Evolutionary conservation across 2,113 vertebrate species (phyloP).

Genomic region (Melanotaenia duboulayi): DNA sequence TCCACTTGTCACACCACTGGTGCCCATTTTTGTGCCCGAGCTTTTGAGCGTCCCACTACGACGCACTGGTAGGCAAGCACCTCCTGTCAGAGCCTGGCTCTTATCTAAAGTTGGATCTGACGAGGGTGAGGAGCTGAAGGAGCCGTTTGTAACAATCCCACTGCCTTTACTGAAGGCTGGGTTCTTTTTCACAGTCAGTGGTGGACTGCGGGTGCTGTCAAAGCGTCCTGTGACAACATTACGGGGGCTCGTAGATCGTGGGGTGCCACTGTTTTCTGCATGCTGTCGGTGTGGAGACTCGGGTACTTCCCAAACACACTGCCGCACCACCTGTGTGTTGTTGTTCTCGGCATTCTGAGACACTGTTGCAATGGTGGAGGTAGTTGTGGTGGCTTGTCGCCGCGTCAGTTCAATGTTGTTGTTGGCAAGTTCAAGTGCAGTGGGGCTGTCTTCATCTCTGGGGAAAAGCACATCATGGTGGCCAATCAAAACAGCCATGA

Average conservation of each 20-base stretch:
- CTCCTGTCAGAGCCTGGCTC: slow-evolving; percentile 78
- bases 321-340: slow-evolving; percentile 80
- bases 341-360: slow-evolving; percentile 92
- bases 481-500: slow-evolving; percentile 97
- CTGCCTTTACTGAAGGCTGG: slow-evolving; percentile 96
- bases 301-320: slow-evolving; percentile 90
- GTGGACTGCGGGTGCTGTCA: slow-evolving; percentile 90
- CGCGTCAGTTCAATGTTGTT: slow-evolving; percentile 87
- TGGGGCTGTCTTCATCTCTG: slow-evolving; percentile 80
- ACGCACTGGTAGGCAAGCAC: slow-evolving; percentile 80
- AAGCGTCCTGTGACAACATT: slow-evolving; percentile 84
- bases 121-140: slow-evolving; percentile 92
- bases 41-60: slow-evolving; percentile 88
- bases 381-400: slow-evolving; percentile 67
- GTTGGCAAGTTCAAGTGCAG: slow-evolving; percentile 82
- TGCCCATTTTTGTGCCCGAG: slow-evolving; percentile 94
- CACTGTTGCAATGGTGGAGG: slow-evolving; percentile 19
- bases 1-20: slow-evolving; percentile 86
- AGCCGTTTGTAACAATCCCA: slow-evolving; percentile 97
- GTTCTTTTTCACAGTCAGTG: slow-evolving; percentile 93
- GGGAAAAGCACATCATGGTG: slow-evolving; percentile 91
- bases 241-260: slow-evolving; percentile 88
- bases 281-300: slow-evolving; percentile 85
- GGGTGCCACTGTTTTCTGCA: slow-evolving; percentile 83
- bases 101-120: slow-evolving; percentile 84